A percentile compares a stretch with the other conserved stretches of the same genome.
Conservation (phyloP, 2,888 invertebrate genomes). For the Hartigia nigra region DNA sequence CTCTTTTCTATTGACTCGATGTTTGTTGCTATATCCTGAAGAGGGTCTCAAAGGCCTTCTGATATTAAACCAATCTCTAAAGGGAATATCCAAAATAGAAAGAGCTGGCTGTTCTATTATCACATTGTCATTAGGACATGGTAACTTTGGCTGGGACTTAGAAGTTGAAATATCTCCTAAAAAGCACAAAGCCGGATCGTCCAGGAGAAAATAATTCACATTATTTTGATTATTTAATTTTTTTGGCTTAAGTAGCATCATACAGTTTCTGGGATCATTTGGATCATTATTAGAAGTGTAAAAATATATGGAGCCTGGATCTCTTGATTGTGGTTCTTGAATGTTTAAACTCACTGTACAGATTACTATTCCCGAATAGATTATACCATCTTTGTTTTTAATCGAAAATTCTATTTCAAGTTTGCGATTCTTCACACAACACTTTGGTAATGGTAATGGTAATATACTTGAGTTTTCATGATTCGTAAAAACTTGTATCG, state of each 20-base stretch:
- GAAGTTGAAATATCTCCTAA: neutral
- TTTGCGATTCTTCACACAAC: slow-evolving; percentile 43
- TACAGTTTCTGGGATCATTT: slow-evolving; percentile 52
- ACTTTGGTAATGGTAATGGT: slow-evolving; percentile 56
- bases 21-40: slow-evolving; percentile 30
- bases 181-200: slow-evolving; percentile 43
- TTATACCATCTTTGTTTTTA: slow-evolving; percentile 33
- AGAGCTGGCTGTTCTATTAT: slow-evolving; percentile 52
- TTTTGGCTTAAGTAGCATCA: slow-evolving; percentile 33
- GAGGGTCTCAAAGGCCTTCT: slow-evolving; percentile 48
- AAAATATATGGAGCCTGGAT: slow-evolving; percentile 19
- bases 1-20: slow-evolving; percentile 49
- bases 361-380: slow-evolving; percentile 50
- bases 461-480: slow-evolving; percentile 43
- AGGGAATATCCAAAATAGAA: slow-evolving; percentile 50
- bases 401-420: slow-evolving; percentile 58
- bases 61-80: slow-evolving; percentile 49
- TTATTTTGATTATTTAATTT: slow-evolving; percentile 27
- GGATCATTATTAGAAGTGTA: slow-evolving; percentile 51
- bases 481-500: slow-evolving; percentile 45
- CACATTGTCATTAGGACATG: slow-evolving; percentile 49
- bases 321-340: slow-evolving; percentile 19
- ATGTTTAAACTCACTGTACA: slow-evolving; percentile 49
- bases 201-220: slow-evolving; percentile 49
- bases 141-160: neutral